Conservation (phyloP, 2,113 vertebrate species). For the Takifugu flavidus region DNA sequence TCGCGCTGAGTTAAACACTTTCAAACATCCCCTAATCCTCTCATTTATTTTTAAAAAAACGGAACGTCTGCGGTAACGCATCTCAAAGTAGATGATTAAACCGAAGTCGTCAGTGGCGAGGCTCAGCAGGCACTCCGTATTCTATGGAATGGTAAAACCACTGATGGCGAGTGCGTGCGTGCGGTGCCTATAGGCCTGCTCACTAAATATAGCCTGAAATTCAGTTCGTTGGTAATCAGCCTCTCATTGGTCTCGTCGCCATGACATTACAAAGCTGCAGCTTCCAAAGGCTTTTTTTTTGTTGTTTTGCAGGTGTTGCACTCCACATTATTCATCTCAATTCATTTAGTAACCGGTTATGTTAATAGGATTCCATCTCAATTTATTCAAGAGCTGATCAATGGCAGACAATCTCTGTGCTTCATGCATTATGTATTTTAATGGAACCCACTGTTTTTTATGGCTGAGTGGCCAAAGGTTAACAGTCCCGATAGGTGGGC, state of each 20-base stretch:
- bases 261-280: slow-evolving; percentile 9
- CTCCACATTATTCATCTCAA: slow-evolving; percentile 69
- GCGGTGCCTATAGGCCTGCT: too few relatives aligned
- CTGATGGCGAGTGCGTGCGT: neutral
- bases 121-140: neutral
- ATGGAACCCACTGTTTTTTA: slow-evolving; percentile 82
- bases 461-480: slow-evolving; percentile 86
- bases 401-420: slow-evolving; percentile 86
- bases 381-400: slow-evolving; percentile 96
- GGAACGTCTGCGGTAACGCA: too few relatives aligned
- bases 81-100: neutral
- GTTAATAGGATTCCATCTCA: slow-evolving; percentile 88
- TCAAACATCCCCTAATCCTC: neutral
- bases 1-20: neutral
- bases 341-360: slow-evolving; percentile 81
- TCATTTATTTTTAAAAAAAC: too few relatives aligned
- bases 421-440: slow-evolving; percentile 94
- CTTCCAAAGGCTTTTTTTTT: neutral
- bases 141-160: neutral
- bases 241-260: slow-evolving; percentile 32
- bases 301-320: slow-evolving; percentile 61
- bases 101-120: neutral
- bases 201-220: neutral
- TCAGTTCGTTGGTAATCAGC: slow-evolving; percentile 44
- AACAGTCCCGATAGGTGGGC: slow-evolving; percentile 84